A percentile compares a stretch with the other conserved stretches of the same genome.
These are phyloP conservation scores for Actias luna DNA, from an alignment of 2,888 invertebrate genomes.

Conservation along the genomic window DNA sequence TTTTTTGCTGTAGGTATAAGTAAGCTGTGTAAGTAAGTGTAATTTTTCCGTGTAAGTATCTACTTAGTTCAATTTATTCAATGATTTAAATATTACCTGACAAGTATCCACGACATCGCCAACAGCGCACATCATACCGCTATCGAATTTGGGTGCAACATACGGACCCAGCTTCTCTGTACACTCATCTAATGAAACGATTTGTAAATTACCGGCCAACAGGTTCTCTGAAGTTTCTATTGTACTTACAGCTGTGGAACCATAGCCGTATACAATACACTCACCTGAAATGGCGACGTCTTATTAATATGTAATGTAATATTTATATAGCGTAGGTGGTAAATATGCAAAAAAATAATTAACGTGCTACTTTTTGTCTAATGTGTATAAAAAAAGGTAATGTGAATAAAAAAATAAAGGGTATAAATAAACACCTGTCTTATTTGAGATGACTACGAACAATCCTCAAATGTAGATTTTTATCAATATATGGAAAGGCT, in stretches of 20 bases:
- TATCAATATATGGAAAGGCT: too few relatives aligned
- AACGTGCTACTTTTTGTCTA: neutral
- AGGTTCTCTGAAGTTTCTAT: constrained; percentile 48
- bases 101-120: constrained; percentile 68
- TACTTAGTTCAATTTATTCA: neutral
- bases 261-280: constrained; percentile 69
- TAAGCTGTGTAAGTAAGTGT: too few relatives aligned
- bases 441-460: neutral
- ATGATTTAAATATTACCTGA: constrained; percentile 48
- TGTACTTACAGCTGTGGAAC: constrained; percentile 41
- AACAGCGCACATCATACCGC: constrained; percentile 71
- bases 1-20: too few relatives aligned
- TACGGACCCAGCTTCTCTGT: constrained; percentile 47
- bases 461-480: neutral
- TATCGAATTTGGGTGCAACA: constrained; percentile 53
- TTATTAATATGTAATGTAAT: neutral
- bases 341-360: neutral
- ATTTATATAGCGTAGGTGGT: too few relatives aligned
- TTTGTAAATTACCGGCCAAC: constrained; percentile 47
- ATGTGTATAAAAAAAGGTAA: neutral
- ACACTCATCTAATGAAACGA: constrained; percentile 67
- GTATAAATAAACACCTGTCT: too few relatives aligned
- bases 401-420: too few relatives aligned
- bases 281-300: constrained; percentile 47
- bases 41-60: too few relatives aligned